These are phyloP conservation scores for Leucopsar rothschildi DNA, from an alignment of 2,113 vertebrate species.

Conservation along the genomic window DNA sequence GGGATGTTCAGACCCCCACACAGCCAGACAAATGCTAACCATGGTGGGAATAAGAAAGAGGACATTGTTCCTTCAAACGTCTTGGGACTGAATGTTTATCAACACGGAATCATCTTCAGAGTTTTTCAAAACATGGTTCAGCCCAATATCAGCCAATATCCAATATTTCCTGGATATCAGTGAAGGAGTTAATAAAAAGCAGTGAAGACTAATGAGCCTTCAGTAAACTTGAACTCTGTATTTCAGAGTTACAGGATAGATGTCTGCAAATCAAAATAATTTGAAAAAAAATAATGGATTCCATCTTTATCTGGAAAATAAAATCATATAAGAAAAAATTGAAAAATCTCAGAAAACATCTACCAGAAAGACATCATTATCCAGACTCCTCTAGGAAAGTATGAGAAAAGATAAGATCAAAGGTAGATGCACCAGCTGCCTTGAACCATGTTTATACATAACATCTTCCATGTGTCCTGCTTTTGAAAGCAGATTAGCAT, in stretches of 20 bases:
- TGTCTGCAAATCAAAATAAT: background rate
- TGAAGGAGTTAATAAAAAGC: background rate
- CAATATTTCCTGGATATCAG: background rate
- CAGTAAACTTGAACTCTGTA: background rate
- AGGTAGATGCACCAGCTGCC: background rate
- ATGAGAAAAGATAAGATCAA: background rate
- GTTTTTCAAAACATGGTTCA: background rate
- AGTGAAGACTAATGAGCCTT: background rate
- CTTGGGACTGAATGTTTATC: background rate
- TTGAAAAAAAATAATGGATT: background rate
- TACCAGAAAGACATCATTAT: background rate
- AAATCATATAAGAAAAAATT: background rate
- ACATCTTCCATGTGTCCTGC: background rate
- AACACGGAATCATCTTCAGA: background rate
- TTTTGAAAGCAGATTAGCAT: conserved; percentile 18
- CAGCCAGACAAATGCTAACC: background rate
- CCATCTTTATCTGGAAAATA: background rate
- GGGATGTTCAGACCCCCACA: background rate
- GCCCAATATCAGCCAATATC: background rate
- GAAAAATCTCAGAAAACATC: background rate
- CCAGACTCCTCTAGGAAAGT: background rate
- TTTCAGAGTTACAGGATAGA: background rate
- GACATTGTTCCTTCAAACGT: conserved; percentile 16
- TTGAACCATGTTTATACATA: conserved; percentile 22
- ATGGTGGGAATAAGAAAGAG: conserved; percentile 2